phyloP scores from a whole-genome alignment of 2,888 invertebrate species.

The Nebria salina region DNA sequence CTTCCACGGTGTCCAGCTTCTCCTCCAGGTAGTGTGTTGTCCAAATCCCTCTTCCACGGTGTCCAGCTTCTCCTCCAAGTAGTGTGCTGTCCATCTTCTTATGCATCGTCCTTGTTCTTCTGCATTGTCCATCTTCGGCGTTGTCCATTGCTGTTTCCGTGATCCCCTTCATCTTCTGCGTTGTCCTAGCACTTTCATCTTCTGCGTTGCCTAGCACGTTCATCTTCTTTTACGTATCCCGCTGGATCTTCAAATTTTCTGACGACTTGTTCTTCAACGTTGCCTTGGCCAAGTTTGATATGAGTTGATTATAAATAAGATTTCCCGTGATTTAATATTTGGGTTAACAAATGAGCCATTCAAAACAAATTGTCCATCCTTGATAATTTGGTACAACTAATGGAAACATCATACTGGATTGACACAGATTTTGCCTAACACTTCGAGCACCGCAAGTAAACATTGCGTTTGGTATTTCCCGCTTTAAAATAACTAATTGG shows the following conservation, averaged over 20 bases:
- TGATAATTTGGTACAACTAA: not conserved
- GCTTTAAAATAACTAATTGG: not conserved
- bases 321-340: not conserved
- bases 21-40: not conserved
- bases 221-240: not conserved
- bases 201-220: not conserved
- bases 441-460: not conserved
- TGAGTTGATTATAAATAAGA: not conserved
- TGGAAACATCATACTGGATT: not conserved
- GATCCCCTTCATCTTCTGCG: not conserved
- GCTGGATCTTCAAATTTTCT: conserved; percentile 2
- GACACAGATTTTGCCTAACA: not conserved
- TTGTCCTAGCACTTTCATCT: not conserved
- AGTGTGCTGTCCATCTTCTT: not conserved
- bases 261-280: not conserved
- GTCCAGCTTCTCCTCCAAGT: not conserved
- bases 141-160: not conserved
- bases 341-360: not conserved
- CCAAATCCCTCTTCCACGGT: not conserved
- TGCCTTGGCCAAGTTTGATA: not conserved
- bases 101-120: not conserved
- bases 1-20: no score
- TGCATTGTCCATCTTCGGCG: not conserved
- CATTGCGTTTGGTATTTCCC: not conserved
- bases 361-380: not conserved